These are phyloP conservation scores for Myioborus melanocephalus DNA, from an alignment of 2,797 vertebrate species.

Conservation along the genomic window DNA sequence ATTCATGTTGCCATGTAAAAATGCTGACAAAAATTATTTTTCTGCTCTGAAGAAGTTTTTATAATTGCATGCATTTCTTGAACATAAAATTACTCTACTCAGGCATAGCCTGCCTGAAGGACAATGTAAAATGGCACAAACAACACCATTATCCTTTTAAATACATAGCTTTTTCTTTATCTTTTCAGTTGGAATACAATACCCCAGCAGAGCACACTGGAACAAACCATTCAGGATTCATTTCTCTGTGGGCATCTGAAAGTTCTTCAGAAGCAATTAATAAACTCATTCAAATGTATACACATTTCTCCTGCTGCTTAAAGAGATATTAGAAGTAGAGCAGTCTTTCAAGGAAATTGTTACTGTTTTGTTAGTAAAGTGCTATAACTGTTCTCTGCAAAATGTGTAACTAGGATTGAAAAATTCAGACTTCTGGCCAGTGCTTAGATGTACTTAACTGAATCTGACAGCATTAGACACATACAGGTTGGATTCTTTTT, in stretches of 20 bases:
- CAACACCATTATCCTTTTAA: background rate
- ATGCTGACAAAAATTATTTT: background rate
- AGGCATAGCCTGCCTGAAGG: background rate
- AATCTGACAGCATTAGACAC: background rate
- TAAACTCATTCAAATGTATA: slow-evolving; percentile 35
- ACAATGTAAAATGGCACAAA: slow-evolving; percentile 6
- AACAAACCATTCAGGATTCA: slow-evolving; percentile 36
- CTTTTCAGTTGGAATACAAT: slow-evolving; percentile 17
- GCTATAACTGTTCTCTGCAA: background rate
- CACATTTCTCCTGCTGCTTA: background rate
- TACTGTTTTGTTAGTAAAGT: slow-evolving; percentile 1
- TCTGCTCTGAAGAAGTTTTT: background rate
- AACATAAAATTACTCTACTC: background rate
- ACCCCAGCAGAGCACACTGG: background rate
- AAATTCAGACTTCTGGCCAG: background rate
- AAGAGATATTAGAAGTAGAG: slow-evolving; percentile 1
- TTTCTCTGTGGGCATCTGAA: slow-evolving; percentile 18
- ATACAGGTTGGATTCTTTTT: background rate
- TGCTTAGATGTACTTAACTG: background rate
- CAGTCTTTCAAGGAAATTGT: slow-evolving; percentile 31
- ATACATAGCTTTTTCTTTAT: background rate
- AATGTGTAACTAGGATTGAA: background rate
- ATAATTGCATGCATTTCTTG: background rate
- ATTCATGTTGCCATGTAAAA: background rate
- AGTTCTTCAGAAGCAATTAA: slow-evolving; percentile 19